phyloP scores from a whole-genome alignment of 2,888 invertebrate species.

The Cloeon dipterum region DNA sequence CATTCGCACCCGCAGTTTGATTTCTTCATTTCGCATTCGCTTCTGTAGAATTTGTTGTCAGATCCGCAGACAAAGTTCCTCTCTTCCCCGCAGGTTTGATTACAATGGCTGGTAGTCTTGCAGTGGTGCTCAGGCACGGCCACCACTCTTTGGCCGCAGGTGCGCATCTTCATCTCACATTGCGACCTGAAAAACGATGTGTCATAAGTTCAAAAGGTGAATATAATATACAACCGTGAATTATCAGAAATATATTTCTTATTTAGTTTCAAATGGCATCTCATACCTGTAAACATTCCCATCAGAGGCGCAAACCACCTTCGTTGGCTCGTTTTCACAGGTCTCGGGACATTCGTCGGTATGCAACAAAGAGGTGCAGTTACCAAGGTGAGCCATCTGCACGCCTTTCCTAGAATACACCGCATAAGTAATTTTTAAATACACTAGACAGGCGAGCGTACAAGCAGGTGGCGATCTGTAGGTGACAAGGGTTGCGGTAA shows the following conservation, averaged over 20 bases:
- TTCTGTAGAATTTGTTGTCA: constrained; percentile 72
- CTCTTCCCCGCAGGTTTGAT: constrained; percentile 39
- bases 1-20: constrained; percentile 72
- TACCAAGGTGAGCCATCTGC: constrained; percentile 69
- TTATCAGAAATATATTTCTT: constrained; percentile 2
- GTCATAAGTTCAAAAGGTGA: too few species aligned
- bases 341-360: constrained; percentile 35
- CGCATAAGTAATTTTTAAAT: constrained; percentile 3
- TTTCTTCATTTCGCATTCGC: constrained; percentile 77
- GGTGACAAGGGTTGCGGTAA: constrained; percentile 59
- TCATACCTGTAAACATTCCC: constrained; percentile 71
- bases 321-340: constrained; percentile 29
- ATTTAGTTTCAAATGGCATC: too few species aligned
- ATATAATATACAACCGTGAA: too few species aligned
- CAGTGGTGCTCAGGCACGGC: constrained; percentile 63
- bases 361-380: constrained; percentile 47
- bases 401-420: constrained; percentile 70
- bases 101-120: constrained; percentile 63
- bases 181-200: constrained; percentile 31
- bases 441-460: constrained; percentile 28
- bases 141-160: constrained; percentile 71
- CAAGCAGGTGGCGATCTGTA: constrained; percentile 67
- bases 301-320: constrained; percentile 71
- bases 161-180: constrained; percentile 59
- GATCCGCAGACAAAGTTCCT: constrained; percentile 68